Evolutionary conservation across 2,113 vertebrate genomes (phyloP), one percentile per base, ranked within the genome.

Genomic region (Reinhardtius hippoglossoides): DNA sequence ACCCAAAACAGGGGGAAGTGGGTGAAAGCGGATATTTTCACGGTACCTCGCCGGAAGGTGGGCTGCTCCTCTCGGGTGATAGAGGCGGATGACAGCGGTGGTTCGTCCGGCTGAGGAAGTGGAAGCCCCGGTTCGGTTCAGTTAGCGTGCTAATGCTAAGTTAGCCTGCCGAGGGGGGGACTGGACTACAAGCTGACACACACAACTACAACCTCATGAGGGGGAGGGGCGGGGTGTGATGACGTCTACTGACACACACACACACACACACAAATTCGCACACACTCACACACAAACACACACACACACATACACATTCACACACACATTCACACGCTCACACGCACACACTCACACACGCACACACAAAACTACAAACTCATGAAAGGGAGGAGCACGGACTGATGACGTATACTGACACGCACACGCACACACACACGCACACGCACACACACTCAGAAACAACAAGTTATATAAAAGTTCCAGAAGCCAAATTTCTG

Each of bases 141-240:
- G 74, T 62, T 82, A 87, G 75, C 85, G 57, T 5, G 86, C 73
- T 82, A 48, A 50, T 13, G 87, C 76, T 86, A 82, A 52, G 27
- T 71, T 70, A 79, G 80, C 77, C 76, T 74, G 40, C 44, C 9
- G 12, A 42, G 40, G 40, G 37, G 37, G 40, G 40, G 40, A 42
- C 9, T 12, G 40, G 40, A 42, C 40, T 42, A 42, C 40, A 50
- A 50, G 18, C 46, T 16, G 1, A 50, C 46, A 50, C 15, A 50
- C 20, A 71, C 59, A 62, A 85, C 82, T 83, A 82, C 76, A 88
- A 80, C 83, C 82, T 84, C 73, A 64, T 31, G 18, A 26, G 56
- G 24, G 10, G 52, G 42, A 52, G 74, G 81, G 78, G 87, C 87
- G 90, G 88, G 31, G 5, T 31, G 31, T 31, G 31, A 31, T 31